These are phyloP conservation scores for Brassicogethes aeneus DNA, from an alignment of 2,888 invertebrate genomes.

Conservation along the genomic window DNA sequence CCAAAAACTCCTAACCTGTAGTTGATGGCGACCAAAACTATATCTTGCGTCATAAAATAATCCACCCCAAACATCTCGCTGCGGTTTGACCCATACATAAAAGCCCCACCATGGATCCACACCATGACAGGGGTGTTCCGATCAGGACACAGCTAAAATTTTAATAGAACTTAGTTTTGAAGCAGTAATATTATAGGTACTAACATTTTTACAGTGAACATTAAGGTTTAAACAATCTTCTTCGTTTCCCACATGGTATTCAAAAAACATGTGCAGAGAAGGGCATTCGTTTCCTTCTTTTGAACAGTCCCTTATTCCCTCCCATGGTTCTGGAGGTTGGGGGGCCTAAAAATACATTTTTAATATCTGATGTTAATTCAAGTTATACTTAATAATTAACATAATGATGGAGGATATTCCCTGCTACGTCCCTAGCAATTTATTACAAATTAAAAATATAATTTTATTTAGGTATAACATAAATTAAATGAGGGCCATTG, in stretches of 20 bases:
- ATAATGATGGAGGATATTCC: too few relatives aligned
- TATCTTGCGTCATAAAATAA: conserved; percentile 34
- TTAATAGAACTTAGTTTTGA: neutral
- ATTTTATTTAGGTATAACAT: too few relatives aligned
- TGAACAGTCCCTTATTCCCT: conserved; percentile 32
- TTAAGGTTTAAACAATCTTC: conserved; percentile 47
- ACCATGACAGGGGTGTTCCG: conserved; percentile 37
- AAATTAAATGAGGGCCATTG: too few relatives aligned
- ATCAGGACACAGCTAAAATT: conserved; percentile 4
- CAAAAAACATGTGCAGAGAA: conserved; percentile 25
- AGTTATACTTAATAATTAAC: too few relatives aligned
- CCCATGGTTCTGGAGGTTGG: conserved; percentile 34
- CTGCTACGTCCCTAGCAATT: too few relatives aligned
- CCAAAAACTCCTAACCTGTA: conserved; percentile 37
- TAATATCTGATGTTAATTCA: too few relatives aligned
- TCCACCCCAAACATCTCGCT: conserved; percentile 32
- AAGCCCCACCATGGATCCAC: conserved; percentile 41
- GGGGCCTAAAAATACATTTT: conserved; percentile 31
- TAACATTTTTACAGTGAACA: conserved; percentile 37
- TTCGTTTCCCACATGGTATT: conserved; percentile 42
- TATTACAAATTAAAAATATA: too few relatives aligned
- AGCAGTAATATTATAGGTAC: conserved; percentile 1
- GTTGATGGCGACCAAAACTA: conserved; percentile 35
- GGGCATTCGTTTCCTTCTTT: conserved; percentile 31
- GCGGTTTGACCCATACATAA: conserved; percentile 32